A percentile compares a stretch with the other conserved stretches of the same genome.
Evolutionary conservation across 53 echinoderm and acorn worm species (phyloP).

Genomic region (Paracentrotus lividus): DNA sequence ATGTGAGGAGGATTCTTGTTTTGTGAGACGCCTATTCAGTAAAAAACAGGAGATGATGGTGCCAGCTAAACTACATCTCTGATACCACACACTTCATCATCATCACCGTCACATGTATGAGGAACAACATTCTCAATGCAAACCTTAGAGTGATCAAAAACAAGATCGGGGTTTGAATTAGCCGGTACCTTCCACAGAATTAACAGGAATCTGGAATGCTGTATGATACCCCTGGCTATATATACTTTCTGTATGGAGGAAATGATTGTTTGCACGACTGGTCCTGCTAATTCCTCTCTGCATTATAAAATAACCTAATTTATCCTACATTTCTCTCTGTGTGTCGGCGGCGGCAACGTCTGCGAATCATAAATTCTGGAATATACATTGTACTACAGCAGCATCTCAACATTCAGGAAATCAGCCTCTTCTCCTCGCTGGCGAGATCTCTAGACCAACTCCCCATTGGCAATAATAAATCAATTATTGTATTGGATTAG

Average conservation of each 20-base stretch:
- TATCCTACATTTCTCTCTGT: background rate
- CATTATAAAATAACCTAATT: conserved; percentile 8
- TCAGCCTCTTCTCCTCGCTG: background rate
- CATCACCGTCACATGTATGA: background rate
- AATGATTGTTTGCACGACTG: background rate
- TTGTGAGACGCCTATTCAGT: background rate
- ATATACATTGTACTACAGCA: background rate
- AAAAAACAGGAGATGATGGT: background rate
- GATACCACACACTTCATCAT: background rate
- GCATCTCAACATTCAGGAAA: background rate
- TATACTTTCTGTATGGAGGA: background rate
- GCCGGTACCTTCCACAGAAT: background rate
- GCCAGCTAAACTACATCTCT: background rate
- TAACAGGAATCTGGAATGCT: background rate
- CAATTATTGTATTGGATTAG: conserved; percentile 43
- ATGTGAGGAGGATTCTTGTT: background rate
- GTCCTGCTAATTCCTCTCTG: background rate
- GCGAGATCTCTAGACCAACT: background rate
- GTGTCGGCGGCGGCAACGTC: background rate
- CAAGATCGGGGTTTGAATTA: background rate
- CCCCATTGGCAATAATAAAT: conserved; percentile 14
- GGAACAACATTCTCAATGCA: background rate
- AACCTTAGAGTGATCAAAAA: background rate
- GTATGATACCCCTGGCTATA: background rate
- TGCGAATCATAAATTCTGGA: background rate